Percentiles rank a stretch among this genome's conserved stretches.
These are phyloP conservation scores for Luidia sarsii DNA, from an alignment of 53 echinoderm and acorn worm genomes.

Conservation along the genomic window DNA sequence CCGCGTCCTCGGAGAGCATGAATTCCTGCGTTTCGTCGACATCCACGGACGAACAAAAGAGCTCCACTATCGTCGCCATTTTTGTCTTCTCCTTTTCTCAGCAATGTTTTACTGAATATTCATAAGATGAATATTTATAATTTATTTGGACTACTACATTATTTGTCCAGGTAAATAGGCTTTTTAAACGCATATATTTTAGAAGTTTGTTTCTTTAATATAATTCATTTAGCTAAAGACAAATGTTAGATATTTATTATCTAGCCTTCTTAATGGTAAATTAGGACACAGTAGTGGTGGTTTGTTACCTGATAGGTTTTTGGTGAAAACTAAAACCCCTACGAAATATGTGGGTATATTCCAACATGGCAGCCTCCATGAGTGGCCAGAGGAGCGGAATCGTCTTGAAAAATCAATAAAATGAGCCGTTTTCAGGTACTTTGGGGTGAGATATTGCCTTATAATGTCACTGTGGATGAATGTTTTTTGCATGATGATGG, in stretches of 20 bases:
- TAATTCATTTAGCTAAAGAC: too few relatives aligned
- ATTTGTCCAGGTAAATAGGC: neutral
- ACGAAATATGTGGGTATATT: slow-evolving; percentile 25
- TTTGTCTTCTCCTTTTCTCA: slow-evolving; percentile 51
- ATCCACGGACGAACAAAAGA: slow-evolving; percentile 33
- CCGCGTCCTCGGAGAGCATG: neutral
- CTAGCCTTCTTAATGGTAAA: too few relatives aligned
- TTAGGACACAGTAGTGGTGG: too few relatives aligned
- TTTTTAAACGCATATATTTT: neutral
- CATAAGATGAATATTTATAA: slow-evolving; percentile 30
- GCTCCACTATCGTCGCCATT: slow-evolving; percentile 37
- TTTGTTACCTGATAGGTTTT: neutral
- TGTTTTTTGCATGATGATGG: neutral
- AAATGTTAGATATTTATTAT: too few relatives aligned
- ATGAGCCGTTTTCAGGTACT: neutral
- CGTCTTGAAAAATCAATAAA: slow-evolving; percentile 23
- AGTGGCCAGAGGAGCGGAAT: slow-evolving; percentile 21
- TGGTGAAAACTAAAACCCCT: neutral
- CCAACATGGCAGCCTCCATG: slow-evolving; percentile 83
- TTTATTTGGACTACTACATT: slow-evolving; percentile 16
- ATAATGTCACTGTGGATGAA: neutral
- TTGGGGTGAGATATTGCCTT: slow-evolving; percentile 7
- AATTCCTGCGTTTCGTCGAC: neutral
- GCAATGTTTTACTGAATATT: neutral
- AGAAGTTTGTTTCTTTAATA: neutral